phyloP scores from a whole-genome alignment of 1,140 invertebrate species.

The Drosophila funebris region DNA sequence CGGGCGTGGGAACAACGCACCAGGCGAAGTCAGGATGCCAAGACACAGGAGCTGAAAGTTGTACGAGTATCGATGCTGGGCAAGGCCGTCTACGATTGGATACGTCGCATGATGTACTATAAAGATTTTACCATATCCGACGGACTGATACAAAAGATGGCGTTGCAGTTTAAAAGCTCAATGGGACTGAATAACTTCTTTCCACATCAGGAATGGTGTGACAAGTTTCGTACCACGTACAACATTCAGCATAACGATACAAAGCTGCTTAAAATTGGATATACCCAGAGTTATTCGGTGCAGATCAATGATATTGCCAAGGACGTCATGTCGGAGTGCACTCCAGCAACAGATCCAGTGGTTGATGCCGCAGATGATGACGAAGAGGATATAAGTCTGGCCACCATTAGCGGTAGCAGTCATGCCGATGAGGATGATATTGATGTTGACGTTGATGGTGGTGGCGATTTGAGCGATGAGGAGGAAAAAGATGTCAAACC shows the following conservation, averaged over 20 bases:
- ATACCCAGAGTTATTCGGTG: slow-evolving; percentile 71
- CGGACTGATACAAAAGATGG: slow-evolving; percentile 79
- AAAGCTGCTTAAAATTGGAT: slow-evolving; percentile 67
- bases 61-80: slow-evolving; percentile 75
- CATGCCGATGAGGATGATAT: slow-evolving; percentile 48
- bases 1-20: slow-evolving; percentile 78
- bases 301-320: slow-evolving; percentile 80
- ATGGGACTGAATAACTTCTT: slow-evolving; percentile 77
- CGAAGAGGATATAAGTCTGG: slow-evolving; percentile 44
- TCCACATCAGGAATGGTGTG: slow-evolving; percentile 80
- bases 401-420: slow-evolving; percentile 48
- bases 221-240: slow-evolving; percentile 74
- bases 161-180: slow-evolving; percentile 75
- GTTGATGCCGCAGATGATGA: background rate
- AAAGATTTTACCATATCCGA: slow-evolving; percentile 78
- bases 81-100: slow-evolving; percentile 77
- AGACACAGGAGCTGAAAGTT: slow-evolving; percentile 72
- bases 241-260: slow-evolving; percentile 68
- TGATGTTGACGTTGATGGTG: slow-evolving; percentile 61
- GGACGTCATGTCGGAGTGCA: slow-evolving; percentile 66
- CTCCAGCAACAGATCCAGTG: slow-evolving; percentile 3
- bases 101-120: slow-evolving; percentile 82
- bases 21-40: slow-evolving; percentile 66
- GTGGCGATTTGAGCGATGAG: slow-evolving; percentile 45
- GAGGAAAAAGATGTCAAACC: slow-evolving; percentile 54